phyloP scores from a whole-genome alignment of 2,888 invertebrate genomes.

The Heliconius hortense region DNA sequence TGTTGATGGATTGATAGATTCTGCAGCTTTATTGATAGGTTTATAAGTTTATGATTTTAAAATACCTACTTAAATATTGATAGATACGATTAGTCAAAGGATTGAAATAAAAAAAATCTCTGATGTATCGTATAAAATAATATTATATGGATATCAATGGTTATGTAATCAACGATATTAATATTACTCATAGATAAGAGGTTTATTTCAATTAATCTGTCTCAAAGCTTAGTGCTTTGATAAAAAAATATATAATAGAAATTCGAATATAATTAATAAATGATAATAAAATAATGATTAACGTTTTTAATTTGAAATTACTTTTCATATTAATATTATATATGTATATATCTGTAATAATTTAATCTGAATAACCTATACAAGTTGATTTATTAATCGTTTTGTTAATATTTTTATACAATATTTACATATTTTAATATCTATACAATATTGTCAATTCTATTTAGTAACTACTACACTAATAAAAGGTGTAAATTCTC shows the following conservation, averaged over 20 bases:
- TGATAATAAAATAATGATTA: not conserved
- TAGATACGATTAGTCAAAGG: not conserved
- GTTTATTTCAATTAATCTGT: not conserved
- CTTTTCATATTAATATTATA: no score
- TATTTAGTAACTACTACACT: not conserved
- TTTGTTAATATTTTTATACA: not conserved
- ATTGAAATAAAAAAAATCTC: not conserved
- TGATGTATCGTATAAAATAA: not conserved
- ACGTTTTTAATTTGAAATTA: no score
- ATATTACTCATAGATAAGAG: not conserved
- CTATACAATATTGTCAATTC: not conserved
- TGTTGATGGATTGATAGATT: conserved; percentile 5
- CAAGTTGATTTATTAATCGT: no score
- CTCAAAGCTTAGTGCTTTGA: not conserved
- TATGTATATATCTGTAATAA: no score
- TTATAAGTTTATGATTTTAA: not conserved
- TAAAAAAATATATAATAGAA: not conserved
- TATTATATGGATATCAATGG: not conserved
- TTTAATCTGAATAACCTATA: no score
- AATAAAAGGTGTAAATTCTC: not conserved
- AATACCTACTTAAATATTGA: not conserved
- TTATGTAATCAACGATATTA: not conserved
- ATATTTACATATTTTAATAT: not conserved
- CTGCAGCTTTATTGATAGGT: not conserved
- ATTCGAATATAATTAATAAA: not conserved